Conservation (phyloP, 2,888 invertebrate genomes). For the Prosapia bicincta region DNA sequence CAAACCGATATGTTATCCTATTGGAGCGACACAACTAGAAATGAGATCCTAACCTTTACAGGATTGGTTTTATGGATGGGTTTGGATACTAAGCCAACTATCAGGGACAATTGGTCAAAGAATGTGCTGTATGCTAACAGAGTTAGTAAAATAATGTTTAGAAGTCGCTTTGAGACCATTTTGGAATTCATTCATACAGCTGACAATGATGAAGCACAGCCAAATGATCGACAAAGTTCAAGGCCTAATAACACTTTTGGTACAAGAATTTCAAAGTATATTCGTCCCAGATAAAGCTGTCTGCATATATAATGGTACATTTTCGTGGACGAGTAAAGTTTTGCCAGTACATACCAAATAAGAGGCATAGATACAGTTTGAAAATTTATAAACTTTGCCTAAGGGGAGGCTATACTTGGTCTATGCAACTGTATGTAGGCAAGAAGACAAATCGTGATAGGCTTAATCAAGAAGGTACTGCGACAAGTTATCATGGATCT, state of each 20-base stretch:
- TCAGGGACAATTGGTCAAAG: not conserved
- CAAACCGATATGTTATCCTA: no score
- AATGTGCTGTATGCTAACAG: not conserved
- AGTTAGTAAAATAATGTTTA: not conserved
- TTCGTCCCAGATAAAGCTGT: not conserved
- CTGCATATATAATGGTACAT: not conserved
- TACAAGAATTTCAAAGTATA: not conserved
- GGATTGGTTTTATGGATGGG: not conserved
- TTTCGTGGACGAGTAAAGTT: not conserved
- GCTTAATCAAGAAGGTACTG: not conserved
- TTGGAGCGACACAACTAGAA: no score
- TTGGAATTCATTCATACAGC: not conserved
- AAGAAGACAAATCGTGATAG: not conserved
- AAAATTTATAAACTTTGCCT: constrained; percentile 7
- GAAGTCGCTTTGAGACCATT: not conserved
- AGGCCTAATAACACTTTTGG: not conserved
- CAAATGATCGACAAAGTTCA: not conserved
- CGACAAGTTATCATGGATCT: constrained; percentile 9
- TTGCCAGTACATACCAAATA: constrained; percentile 7
- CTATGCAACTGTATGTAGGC: not conserved
- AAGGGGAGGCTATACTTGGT: constrained; percentile 7
- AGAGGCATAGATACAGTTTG: constrained; percentile 4
- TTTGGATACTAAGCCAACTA: not conserved
- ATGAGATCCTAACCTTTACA: not conserved
- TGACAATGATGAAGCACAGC: not conserved